Evolutionary conservation across 2,113 vertebrate genomes (phyloP), one percentile per base, ranked within the genome.

Genomic region (Saiga tatarica): DNA sequence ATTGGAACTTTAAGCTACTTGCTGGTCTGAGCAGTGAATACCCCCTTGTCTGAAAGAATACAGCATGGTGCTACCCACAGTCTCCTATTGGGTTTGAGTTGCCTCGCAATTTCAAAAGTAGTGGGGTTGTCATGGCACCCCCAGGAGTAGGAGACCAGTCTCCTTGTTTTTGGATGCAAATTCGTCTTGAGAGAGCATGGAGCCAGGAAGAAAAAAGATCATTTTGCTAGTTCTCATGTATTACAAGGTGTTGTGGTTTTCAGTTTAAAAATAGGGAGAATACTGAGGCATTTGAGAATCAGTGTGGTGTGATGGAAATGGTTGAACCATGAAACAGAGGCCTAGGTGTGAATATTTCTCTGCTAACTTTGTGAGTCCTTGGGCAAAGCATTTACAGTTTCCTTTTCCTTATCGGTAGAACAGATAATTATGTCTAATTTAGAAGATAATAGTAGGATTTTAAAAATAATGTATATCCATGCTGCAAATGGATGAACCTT

Each of bases 61-160:
- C 87, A 94, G 94, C 91, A 88, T 87, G 87, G n/a, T n/a, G 53
- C 89, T 97, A 88, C 97, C 94, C n/a, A 0, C 28, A 71, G 39
- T 88, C 74, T 85, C 97, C 71, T 83, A 2, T 83, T 30, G 59
- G 67, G 2, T 94, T 87, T 94, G 53, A 47, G 4, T 67, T 97
- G 78, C 84, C 88, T 89, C 15, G 36, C 53, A 89, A 2, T 82
- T 87, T 96, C 45, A 89, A 42, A 89, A 79, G 62, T 78, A 53
- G 47, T 45, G 26, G 39, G 42, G 39, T 62, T 91, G 33, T 96
- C 33, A 30, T 52, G 55, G 52, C 71, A 76, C 15, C 33, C 23
- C 0, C 64, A n/a, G 74, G 67, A 93, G 14, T 21, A 64, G 67
- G 78, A 74, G 42, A 81, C 57, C 28, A 26, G 17, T 91, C 89